Base-by-base conservation (phyloP, 2,888 invertebrate species). In the Meta bourneti region DNA sequence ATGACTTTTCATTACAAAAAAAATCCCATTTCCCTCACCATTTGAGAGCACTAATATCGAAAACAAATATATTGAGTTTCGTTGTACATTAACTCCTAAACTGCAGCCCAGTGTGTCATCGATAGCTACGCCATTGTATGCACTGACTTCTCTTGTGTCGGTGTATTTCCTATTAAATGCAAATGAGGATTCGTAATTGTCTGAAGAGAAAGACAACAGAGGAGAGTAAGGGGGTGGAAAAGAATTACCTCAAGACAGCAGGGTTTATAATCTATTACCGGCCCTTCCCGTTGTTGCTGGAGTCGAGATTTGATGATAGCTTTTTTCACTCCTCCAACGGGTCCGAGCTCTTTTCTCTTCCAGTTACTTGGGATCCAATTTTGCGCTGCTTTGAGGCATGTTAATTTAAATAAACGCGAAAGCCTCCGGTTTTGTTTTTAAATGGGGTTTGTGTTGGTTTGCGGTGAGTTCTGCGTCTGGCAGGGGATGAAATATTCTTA, bases 11-110 rank as follows among this genome's bases (percentile, higher is more conserved):
- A 85, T 85, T 85, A 61, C 61, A 11, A 13, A 61, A 61, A 61
- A 61, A 61, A 61, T 16, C 61, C 61, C 61, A 61, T 61, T 61
- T 61, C 61, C 61, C 11, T 61, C 11, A 11, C 16, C 61, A 9
- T 34, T 34, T 34, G 34, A 34, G 34, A 34, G 34, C n/a, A 48
- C n/a, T 48, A 84, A 74, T 84, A 84, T 84, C 83, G 83, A 74
- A 84, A 84, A 84, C 83, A 84, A 84, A 84, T 84, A 84, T 84
- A 84, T 84, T 74, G 83, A 84, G 54, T 75, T 54, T 54, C 34
- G 61, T 9, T 61, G 61, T 61, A 1, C 61, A 61, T 61, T 61
- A 61, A 61, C 61, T 61, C 11, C 61, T 61, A 61, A 61, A 16
- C 61, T 61, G 61, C 61, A 9, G 11, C 61, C 61, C 11, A 2